Evolutionary conservation across 2,797 vertebrate genomes (phyloP), one percentile per base, ranked within the genome.

Genomic region (Hoplostethus atlanticus): DNA sequence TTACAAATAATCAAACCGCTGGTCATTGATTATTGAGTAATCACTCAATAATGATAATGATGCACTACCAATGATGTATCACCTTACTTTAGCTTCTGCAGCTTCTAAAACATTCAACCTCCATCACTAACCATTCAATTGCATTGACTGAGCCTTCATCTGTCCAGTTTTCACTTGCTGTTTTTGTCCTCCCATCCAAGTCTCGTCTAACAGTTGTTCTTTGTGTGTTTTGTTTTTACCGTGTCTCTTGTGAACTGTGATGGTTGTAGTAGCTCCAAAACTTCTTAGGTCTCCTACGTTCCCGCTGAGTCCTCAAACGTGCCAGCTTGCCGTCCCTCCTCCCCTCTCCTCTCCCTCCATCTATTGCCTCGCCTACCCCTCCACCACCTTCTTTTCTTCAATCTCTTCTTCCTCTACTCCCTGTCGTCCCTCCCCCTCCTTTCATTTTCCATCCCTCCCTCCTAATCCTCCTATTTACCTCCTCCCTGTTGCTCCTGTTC

Each of bases 231-330:
- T 83, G 5, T 85, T 89, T 54, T 92, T 91, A 63, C 73, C 84
- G 83, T 92, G 71, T 80, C 91, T 94, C 46, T 69, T 79, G 76
- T 89, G 66, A 73, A 58, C 17, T 77, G 74, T 80, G 60, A 25
- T 80, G 16, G 64, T 6, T 68, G 46, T 50, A 53, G 7, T 57
- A 78, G 86, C 83, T 79, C 74, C 86, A 10, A 81, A 84, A 28
- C 25, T 6, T 67, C 76, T 75, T 48, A 87, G 73, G 40, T 84
- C 66, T 87, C 75, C 72, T 5, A 65, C 51, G 0, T 21, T 84
- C 6, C 74, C 57, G 1, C 31, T 3, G 2, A 56, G 54, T 83
- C 65, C 76, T 58, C 79, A 64, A 83, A 86, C 31, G n/a, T 2
- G 76, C 73, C 75, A 12, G 2, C 9, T 17, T n/a, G 36, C 50